A percentile compares a stretch with the other conserved stretches of the same genome.
Conservation (phyloP, 2,797 vertebrate genomes). For the Decapterus maruadsi region DNA sequence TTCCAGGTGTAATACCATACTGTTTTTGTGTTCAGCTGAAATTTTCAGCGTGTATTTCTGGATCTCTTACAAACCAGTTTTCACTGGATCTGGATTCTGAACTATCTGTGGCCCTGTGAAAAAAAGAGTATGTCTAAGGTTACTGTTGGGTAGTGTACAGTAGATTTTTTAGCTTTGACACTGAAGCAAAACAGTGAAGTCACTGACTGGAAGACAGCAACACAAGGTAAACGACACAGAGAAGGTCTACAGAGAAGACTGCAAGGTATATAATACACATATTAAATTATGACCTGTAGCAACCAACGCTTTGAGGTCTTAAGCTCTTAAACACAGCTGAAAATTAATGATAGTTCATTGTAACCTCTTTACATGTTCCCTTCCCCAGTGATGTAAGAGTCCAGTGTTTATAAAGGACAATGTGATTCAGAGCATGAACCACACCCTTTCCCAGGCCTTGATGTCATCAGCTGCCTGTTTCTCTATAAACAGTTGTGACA, state of each 20-base stretch:
- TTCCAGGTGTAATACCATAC: too few species aligned
- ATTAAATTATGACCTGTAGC: neutral
- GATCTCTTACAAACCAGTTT: too few species aligned
- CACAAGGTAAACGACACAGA: neutral
- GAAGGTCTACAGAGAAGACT: neutral
- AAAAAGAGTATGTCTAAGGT: neutral
- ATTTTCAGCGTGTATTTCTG: too few species aligned
- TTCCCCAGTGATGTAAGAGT: neutral
- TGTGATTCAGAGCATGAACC: constrained; percentile 21
- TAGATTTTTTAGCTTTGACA: neutral
- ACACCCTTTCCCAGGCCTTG: constrained; percentile 41
- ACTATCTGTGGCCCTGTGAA: too few species aligned
- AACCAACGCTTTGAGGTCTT: too few species aligned
- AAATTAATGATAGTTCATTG: constrained; percentile 22
- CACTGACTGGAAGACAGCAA: neutral
- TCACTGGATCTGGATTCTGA: too few species aligned
- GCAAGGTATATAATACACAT: neutral
- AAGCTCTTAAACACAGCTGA: constrained; percentile 27
- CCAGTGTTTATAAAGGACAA: constrained; percentile 15
- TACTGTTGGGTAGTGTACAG: neutral
- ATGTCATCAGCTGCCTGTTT: constrained; percentile 30
- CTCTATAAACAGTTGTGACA: constrained; percentile 51
- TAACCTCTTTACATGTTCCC: neutral
- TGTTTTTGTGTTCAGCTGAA: too few species aligned
- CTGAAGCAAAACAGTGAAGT: neutral